Percentiles rank a stretch among this genome's conserved stretches.
These are phyloP conservation scores for Crotalus horridus DNA, from an alignment of 2,113 vertebrate genomes.

Conservation along the genomic window DNA sequence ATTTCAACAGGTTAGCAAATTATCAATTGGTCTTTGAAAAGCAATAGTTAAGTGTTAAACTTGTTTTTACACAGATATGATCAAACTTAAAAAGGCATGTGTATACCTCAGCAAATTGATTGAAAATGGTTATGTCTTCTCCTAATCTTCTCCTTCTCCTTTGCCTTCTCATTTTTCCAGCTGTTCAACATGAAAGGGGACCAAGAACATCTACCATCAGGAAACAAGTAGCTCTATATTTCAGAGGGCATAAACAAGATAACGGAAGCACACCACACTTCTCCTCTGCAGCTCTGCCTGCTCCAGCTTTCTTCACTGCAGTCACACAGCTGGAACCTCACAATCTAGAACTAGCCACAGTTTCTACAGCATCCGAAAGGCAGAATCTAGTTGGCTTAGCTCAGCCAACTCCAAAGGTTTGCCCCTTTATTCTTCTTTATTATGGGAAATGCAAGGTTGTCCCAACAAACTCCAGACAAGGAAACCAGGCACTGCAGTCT, in stretches of 20 bases:
- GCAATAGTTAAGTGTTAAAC: background rate
- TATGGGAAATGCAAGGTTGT: background rate
- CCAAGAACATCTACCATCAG: constrained; percentile 96
- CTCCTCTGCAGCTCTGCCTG: constrained; percentile 80
- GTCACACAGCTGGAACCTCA: constrained; percentile 96
- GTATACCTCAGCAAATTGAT: background rate
- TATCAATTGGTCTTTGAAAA: background rate
- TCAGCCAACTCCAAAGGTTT: constrained; percentile 96
- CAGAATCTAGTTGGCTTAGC: constrained; percentile 92
- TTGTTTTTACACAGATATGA: background rate
- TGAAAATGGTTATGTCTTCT: background rate
- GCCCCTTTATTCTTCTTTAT: background rate
- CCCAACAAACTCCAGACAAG: background rate
- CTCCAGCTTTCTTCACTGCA: constrained; percentile 91
- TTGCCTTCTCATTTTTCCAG: constrained; percentile 58
- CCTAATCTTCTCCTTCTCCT: background rate
- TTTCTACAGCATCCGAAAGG: constrained; percentile 84
- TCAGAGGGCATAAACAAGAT: constrained; percentile 96
- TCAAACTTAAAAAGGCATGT: background rate
- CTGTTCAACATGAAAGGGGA: constrained; percentile 95
- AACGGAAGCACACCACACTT: constrained; percentile 86
- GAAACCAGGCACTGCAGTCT: background rate
- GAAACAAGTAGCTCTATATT: constrained; percentile 98
- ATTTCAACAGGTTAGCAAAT: background rate
- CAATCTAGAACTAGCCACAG: constrained; percentile 84